A percentile compares a stretch with the other conserved stretches of the same genome.
Conservation (phyloP, 2,113 vertebrate genomes). For the Burhinus bistriatus region DNA sequence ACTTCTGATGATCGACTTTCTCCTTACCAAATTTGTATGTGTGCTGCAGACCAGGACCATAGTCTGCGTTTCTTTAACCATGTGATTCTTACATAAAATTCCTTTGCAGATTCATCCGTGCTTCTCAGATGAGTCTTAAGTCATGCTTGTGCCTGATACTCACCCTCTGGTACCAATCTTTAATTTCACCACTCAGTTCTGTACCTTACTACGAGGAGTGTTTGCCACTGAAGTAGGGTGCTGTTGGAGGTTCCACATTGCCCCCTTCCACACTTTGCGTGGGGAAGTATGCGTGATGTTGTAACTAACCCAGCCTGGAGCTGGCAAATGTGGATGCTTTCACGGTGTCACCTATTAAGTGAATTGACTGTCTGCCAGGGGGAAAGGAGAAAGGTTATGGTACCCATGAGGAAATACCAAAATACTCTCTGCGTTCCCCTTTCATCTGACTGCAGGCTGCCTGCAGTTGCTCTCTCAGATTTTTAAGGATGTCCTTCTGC, state of each 20-base stretch:
- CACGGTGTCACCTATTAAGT: neutral
- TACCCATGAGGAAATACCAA: neutral
- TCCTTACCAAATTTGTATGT: neutral
- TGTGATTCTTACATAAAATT: neutral
- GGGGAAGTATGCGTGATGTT: neutral
- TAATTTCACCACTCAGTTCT: neutral
- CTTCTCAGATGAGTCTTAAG: neutral
- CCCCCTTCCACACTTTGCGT: neutral
- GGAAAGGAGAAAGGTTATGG: neutral
- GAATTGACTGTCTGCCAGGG: neutral
- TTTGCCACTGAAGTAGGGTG: neutral
- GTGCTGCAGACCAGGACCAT: neutral
- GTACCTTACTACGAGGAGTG: neutral
- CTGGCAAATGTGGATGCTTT: neutral
- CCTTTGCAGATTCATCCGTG: neutral
- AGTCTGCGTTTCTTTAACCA: neutral
- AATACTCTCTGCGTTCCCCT: neutral
- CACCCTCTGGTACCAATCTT: neutral
- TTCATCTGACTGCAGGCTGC: neutral
- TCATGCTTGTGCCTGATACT: neutral
- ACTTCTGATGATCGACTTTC: neutral
- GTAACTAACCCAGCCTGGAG: neutral
- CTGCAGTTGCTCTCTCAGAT: fast-evolving
- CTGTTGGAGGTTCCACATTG: neutral
- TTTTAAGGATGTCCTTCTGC: neutral